These are phyloP conservation scores for Pao palembangensis DNA, from an alignment of 2,113 vertebrate genomes.

Conservation along the genomic window DNA sequence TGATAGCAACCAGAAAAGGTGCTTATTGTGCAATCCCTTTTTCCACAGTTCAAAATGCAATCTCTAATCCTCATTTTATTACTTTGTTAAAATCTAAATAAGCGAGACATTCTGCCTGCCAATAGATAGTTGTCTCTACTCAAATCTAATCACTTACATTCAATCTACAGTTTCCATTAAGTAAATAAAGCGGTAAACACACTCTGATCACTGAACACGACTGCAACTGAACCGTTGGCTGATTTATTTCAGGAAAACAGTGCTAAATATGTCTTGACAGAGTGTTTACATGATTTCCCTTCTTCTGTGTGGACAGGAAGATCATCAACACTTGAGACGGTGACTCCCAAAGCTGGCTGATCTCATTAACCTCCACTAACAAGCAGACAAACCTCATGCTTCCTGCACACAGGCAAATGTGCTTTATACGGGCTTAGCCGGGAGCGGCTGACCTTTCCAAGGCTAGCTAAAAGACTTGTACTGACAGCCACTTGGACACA, in stretches of 20 bases:
- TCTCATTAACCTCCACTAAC: constrained; percentile 60
- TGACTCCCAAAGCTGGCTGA: constrained; percentile 41
- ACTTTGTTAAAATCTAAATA: no score
- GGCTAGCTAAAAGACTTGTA: constrained; percentile 29
- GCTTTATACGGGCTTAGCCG: constrained; percentile 5
- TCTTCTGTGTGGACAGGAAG: constrained; percentile 24
- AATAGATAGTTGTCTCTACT: no score
- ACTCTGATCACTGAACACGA: no score
- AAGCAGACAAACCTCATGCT: constrained; percentile 38
- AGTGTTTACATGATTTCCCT: background rate
- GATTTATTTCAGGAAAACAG: background rate
- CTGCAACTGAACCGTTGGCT: no score
- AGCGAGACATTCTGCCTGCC: no score
- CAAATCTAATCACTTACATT: no score
- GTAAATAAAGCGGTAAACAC: no score
- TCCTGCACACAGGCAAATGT: constrained; percentile 9
- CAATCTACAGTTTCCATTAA: no score
- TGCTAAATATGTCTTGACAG: background rate
- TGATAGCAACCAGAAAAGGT: background rate
- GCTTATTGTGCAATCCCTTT: background rate
- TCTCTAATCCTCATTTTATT: no score
- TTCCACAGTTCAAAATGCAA: background rate
- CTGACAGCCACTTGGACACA: constrained; percentile 3
- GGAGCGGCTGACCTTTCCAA: constrained; percentile 25
- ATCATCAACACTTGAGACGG: constrained; percentile 51